Evolutionary conservation across 1,140 invertebrate genomes (phyloP).

Genomic region (Dendrolimus kikuchii): DNA sequence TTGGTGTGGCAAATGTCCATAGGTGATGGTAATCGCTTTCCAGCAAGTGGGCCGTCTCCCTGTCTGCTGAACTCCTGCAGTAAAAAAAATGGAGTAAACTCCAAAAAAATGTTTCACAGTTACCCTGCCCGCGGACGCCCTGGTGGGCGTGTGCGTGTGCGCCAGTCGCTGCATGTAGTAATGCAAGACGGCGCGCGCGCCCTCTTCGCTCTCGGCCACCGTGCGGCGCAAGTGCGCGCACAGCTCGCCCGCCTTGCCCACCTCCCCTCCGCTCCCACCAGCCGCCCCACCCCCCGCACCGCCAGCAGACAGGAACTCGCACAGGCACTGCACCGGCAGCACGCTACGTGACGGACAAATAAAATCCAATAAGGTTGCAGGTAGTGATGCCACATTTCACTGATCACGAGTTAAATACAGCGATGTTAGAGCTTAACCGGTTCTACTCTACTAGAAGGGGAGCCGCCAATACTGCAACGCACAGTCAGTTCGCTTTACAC

Average conservation of each 20-base stretch:
- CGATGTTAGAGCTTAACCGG: too few relatives aligned
- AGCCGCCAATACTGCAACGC: too few relatives aligned
- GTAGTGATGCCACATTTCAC: too few relatives aligned
- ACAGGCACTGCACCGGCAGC: slow-evolving; percentile 95
- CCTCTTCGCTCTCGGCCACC: slow-evolving; percentile 75
- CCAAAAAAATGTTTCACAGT: neutral
- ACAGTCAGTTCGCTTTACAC: too few relatives aligned
- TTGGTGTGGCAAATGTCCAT: too few relatives aligned
- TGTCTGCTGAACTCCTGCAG: too few relatives aligned
- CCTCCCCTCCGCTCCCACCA: slow-evolving; percentile 77
- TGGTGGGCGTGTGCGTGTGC: slow-evolving; percentile 83
- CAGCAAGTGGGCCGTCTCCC: too few relatives aligned
- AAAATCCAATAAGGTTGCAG: slow-evolving; percentile 20
- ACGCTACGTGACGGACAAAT: slow-evolving; percentile 70
- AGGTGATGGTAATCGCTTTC: too few relatives aligned
- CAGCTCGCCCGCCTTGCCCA: slow-evolving; percentile 83
- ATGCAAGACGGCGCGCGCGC: slow-evolving; percentile 86
- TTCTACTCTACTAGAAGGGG: too few relatives aligned
- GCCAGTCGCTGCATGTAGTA: slow-evolving; percentile 92
- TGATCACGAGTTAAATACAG: too few relatives aligned
- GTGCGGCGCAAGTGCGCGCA: slow-evolving; percentile 82
- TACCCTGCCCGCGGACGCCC: slow-evolving; percentile 78
- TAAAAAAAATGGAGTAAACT: slow-evolving; percentile 13
- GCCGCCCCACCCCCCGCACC: slow-evolving; percentile 73
- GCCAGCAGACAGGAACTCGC: slow-evolving; percentile 93